A percentile compares a stretch with the other conserved stretches of the same genome.
These are phyloP conservation scores for Aleiodes leptofemur DNA, from an alignment of 2,888 invertebrate species.

Conservation along the genomic window DNA sequence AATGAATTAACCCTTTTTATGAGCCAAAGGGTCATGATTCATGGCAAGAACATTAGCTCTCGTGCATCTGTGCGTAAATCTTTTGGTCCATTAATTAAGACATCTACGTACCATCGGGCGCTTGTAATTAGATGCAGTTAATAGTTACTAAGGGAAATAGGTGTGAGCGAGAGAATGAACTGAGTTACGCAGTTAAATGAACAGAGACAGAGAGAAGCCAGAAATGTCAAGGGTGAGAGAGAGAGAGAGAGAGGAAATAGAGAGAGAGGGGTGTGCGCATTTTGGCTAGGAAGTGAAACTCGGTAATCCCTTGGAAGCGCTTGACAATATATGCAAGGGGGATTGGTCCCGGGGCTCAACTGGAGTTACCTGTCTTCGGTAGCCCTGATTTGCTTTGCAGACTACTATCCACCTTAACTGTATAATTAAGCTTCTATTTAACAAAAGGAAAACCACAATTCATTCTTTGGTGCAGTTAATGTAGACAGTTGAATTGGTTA, in stretches of 20 bases:
- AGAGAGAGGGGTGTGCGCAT: slow-evolving; percentile 54
- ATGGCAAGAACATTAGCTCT: slow-evolving; percentile 69
- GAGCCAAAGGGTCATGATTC: slow-evolving; percentile 57
- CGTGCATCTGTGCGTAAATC: slow-evolving; percentile 72
- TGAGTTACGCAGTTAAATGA: too few relatives aligned
- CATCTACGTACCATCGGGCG: slow-evolving; percentile 70
- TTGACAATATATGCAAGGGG: slow-evolving; percentile 57
- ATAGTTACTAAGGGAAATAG: slow-evolving; percentile 65
- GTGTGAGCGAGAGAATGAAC: slow-evolving; percentile 8
- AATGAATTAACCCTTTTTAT: neutral
- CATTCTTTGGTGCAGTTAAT: slow-evolving; percentile 16
- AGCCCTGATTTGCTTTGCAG: slow-evolving; percentile 67
- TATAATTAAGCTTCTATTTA: slow-evolving; percentile 67
- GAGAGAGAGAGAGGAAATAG: neutral
- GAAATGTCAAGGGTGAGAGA: slow-evolving; percentile 48
- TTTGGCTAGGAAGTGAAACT: slow-evolving; percentile 68
- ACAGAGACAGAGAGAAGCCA: slow-evolving; percentile 6
- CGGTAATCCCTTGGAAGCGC: slow-evolving; percentile 64
- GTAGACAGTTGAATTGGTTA: neutral
- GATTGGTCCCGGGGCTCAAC: slow-evolving; percentile 54
- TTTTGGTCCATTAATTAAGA: slow-evolving; percentile 71
- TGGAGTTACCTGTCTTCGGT: slow-evolving; percentile 61
- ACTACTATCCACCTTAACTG: slow-evolving; percentile 56
- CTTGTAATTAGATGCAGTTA: slow-evolving; percentile 75
- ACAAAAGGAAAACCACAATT: slow-evolving; percentile 51